Conservation (phyloP, 2,113 vertebrate genomes). For the Tachysurus fulvidraco region DNA sequence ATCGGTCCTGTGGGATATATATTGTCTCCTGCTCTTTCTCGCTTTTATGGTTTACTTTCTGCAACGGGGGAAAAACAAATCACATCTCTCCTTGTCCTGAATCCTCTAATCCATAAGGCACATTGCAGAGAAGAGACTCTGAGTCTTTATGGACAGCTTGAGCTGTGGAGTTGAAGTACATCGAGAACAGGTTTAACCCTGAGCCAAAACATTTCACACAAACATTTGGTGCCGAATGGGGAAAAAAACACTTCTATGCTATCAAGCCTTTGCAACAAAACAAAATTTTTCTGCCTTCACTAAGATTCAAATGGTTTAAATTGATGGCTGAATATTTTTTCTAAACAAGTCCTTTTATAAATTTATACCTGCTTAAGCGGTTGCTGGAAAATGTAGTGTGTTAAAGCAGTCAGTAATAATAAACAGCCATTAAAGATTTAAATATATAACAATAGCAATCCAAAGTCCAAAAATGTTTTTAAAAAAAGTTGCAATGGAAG, state of each 20-base stretch:
- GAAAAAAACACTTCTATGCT: not conserved
- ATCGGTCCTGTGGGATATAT: not conserved
- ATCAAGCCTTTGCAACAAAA: not conserved
- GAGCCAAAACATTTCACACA: conserved; percentile 16
- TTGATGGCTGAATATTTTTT: not conserved
- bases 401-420: conserved; percentile 9
- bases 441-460: not conserved
- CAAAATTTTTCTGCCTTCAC: not conserved
- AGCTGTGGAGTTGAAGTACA: not conserved
- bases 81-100: not conserved
- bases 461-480: too few species aligned
- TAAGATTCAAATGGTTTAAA: not conserved
- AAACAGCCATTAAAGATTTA: not conserved
- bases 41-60: conserved; percentile 26
- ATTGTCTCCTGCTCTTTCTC: not conserved
- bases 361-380: not conserved
- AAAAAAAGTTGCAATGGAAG: too few species aligned
- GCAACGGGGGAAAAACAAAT: not conserved
- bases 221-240: not conserved
- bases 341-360: not conserved
- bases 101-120: not conserved
- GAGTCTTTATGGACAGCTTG: not conserved
- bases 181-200: not conserved
- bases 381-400: not conserved
- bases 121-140: not conserved